phyloP scores from a whole-genome alignment of 2,113 vertebrate genomes.

The Apodemus sylvaticus region DNA sequence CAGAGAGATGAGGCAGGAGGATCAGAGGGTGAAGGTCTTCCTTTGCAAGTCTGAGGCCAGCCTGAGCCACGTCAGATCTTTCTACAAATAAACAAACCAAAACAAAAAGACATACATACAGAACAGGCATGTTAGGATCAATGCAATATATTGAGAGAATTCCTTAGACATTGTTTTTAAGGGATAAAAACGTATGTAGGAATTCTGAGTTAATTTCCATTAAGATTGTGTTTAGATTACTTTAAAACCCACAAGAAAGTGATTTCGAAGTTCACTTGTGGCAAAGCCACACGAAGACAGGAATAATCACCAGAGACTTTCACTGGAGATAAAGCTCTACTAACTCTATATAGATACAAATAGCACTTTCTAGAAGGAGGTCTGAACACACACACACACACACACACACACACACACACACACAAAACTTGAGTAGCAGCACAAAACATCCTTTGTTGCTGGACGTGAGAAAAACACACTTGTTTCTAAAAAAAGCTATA shows the following conservation, averaged over 20 bases:
- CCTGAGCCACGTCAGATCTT: background rate
- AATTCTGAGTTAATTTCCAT: slow-evolving; percentile 10
- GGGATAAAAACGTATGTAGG: background rate
- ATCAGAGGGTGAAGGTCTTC: background rate
- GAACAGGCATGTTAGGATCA: background rate
- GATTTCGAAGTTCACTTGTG: background rate
- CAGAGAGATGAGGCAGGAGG: background rate
- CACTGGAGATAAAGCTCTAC: slow-evolving; percentile 17
- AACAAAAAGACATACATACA: background rate
- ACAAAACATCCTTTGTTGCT: slow-evolving; percentile 97
- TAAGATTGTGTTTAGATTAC: background rate
- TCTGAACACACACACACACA: slow-evolving; percentile 71
- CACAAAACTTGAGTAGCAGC: slow-evolving; percentile 83
- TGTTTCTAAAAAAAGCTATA: slow-evolving; percentile 97
- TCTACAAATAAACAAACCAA: background rate
- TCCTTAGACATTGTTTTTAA: background rate
- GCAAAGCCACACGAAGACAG: slow-evolving; percentile 19
- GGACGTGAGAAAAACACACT: slow-evolving; percentile 96
- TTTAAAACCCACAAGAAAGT: slow-evolving; percentile 23
- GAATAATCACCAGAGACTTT: slow-evolving; percentile 45
- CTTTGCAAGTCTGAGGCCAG: background rate
- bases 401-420: background rate
- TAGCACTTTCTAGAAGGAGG: slow-evolving; percentile 80
- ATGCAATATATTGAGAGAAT: background rate
- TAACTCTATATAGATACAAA: slow-evolving; percentile 73